Evolutionary conservation across 2,888 invertebrate genomes (phyloP).

Genomic region (Dynastes tityus): DNA sequence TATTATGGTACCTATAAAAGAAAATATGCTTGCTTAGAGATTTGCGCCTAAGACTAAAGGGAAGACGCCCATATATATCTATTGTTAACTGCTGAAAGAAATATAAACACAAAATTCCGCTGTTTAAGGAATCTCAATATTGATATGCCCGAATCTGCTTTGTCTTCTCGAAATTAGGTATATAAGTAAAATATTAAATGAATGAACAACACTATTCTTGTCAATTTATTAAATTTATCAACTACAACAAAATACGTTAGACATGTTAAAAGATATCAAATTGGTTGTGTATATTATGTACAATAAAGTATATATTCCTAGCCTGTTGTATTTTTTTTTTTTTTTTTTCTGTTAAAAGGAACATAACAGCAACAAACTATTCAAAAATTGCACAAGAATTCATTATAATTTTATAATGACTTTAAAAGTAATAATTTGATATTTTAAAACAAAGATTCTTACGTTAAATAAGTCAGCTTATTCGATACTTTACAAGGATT

Average conservation of each 20-base stretch:
- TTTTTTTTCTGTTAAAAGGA: neutral
- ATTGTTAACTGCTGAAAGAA: neutral
- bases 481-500: conserved; percentile 15
- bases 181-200: conserved; percentile 17
- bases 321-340: conserved; percentile 9
- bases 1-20: conserved; percentile 17
- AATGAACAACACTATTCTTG: conserved; percentile 32
- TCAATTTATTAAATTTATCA: conserved; percentile 41
- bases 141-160: conserved; percentile 40
- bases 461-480: conserved; percentile 12
- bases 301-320: conserved; percentile 51
- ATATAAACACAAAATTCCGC: neutral
- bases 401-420: neutral
- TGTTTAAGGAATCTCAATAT: neutral
- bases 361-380: neutral
- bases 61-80: conserved; percentile 6
- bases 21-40: conserved; percentile 1
- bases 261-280: conserved; percentile 34
- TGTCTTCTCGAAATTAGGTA: conserved; percentile 23
- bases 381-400: too few relatives aligned
- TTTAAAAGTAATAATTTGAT: too few relatives aligned
- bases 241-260: conserved; percentile 22
- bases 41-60: neutral
- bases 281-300: conserved; percentile 50
- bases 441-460: neutral